Percentiles rank a stretch among this genome's conserved stretches.
These are phyloP conservation scores for Neodiprion virginianus DNA, from an alignment of 1,140 invertebrate species.

Conservation along the genomic window DNA sequence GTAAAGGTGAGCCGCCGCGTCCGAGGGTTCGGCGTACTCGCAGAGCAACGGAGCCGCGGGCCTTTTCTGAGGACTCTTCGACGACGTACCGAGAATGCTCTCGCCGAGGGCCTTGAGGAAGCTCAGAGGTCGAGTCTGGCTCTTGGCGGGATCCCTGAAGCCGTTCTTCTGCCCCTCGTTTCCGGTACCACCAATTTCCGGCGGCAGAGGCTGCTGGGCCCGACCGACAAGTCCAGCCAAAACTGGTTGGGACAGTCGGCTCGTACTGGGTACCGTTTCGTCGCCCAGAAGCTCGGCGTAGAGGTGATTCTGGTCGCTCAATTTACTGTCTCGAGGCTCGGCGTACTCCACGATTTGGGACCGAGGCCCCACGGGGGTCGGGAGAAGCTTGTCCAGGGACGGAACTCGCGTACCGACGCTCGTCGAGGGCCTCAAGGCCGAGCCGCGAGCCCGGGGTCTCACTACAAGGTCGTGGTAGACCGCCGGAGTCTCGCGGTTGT, in stretches of 20 bases:
- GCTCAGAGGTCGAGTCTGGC: constrained; percentile 46
- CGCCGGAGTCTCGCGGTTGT: constrained; percentile 31
- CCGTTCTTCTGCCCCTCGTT: not conserved
- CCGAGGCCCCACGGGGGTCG: constrained; percentile 47
- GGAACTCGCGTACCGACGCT: constrained; percentile 69
- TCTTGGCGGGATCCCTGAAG: constrained; percentile 21
- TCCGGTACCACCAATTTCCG: constrained; percentile 46
- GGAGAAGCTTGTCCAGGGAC: constrained; percentile 67
- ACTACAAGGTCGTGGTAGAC: constrained; percentile 59
- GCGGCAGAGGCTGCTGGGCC: constrained; percentile 49
- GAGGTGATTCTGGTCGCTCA: constrained; percentile 55
- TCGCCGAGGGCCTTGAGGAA: constrained; percentile 57
- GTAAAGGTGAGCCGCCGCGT: constrained; percentile 74
- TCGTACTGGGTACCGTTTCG: constrained; percentile 57
- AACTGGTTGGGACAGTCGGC: constrained; percentile 56
- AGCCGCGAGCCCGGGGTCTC: constrained; percentile 55
- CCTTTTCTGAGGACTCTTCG: constrained; percentile 53
- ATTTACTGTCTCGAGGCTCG: constrained; percentile 59
- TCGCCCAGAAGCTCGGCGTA: constrained; percentile 63
- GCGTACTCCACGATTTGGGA: constrained; percentile 62
- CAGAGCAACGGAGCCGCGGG: constrained; percentile 64
- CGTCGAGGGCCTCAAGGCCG: constrained; percentile 59
- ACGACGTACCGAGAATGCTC: constrained; percentile 45
- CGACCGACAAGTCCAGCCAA: constrained; percentile 39
- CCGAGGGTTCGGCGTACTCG: constrained; percentile 77